These are phyloP conservation scores for Leptocoma aspasia DNA, from an alignment of 2,113 vertebrate species.

Conservation along the genomic window DNA sequence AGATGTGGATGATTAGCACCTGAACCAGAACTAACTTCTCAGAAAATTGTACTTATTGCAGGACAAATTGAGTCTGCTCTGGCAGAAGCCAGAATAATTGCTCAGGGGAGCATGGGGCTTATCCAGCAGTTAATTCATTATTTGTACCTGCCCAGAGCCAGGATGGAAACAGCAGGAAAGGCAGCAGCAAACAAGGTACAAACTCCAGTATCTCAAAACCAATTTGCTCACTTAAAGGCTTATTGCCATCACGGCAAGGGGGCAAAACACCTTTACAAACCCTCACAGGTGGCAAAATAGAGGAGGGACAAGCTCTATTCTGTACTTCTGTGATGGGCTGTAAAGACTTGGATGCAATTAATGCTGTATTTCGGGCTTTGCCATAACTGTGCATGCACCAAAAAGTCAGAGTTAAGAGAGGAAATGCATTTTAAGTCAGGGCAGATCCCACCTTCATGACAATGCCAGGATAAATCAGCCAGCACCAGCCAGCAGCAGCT, in stretches of 20 bases:
- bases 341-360: background rate
- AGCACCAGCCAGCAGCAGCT: background rate
- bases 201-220: background rate
- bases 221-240: constrained; percentile 35
- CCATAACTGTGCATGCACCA: background rate
- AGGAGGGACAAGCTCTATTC: background rate
- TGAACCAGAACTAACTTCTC: constrained; percentile 38
- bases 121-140: constrained; percentile 61
- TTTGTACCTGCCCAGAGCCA: constrained; percentile 24
- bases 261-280: background rate
- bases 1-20: background rate
- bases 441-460: no score
- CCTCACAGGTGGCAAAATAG: accelerated
- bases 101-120: constrained; percentile 5
- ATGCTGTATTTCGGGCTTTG: background rate
- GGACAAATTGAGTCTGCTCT: constrained; percentile 44
- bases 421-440: background rate
- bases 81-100: constrained; percentile 53
- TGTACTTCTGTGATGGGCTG: background rate
- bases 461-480: background rate
- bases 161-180: constrained; percentile 27
- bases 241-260: background rate
- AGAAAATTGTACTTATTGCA: constrained; percentile 17
- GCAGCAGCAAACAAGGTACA: background rate
- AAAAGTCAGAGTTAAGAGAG: background rate